Conservation (phyloP, 2,888 invertebrate genomes). For the Pristionchus japonicus region DNA sequence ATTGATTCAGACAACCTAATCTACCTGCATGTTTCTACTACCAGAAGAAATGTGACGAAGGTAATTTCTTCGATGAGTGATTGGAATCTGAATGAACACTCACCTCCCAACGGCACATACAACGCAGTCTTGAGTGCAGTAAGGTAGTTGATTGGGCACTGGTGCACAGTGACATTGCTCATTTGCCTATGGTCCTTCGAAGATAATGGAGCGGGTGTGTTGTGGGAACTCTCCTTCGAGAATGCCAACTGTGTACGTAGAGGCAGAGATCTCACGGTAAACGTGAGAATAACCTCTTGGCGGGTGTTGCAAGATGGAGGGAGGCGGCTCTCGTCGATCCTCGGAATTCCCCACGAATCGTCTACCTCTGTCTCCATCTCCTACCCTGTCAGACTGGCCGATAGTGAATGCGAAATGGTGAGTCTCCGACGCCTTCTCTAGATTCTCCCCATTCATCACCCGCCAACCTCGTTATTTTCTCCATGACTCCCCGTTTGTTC, state of each 20-base stretch:
- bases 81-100: neutral
- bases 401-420: neutral
- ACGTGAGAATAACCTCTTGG: neutral
- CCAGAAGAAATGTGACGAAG: no score
- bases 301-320: neutral
- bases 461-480: conserved; percentile 22
- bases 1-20: no score
- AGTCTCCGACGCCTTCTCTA: neutral
- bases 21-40: no score
- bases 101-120: conserved; percentile 38
- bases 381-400: neutral
- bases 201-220: neutral
- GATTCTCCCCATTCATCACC: neutral
- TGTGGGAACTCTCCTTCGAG: neutral
- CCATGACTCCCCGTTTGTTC: neutral
- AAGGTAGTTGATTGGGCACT: conserved; percentile 37
- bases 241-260: neutral
- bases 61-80: no score
- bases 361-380: neutral
- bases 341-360: neutral
- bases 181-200: neutral
- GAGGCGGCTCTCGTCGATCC: neutral
- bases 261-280: neutral
- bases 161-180: neutral
- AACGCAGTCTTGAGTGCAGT: conserved; percentile 34